Conservation (phyloP, 2,113 vertebrate genomes). For the Misgurnus anguillicaudatus region DNA sequence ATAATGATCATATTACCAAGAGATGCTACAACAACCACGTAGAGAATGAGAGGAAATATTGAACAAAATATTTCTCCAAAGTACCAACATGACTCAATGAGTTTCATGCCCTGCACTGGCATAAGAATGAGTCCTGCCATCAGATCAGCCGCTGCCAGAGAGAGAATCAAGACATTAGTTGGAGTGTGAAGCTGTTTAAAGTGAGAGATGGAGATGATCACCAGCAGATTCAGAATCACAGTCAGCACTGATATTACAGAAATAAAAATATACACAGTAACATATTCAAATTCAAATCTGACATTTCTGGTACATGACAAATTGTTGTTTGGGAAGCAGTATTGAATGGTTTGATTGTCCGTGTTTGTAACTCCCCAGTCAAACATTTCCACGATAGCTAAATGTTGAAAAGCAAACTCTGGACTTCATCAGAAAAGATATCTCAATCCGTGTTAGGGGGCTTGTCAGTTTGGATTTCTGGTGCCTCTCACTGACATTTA, state of each 20-base stretch:
- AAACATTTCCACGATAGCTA: not conserved
- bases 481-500: not conserved
- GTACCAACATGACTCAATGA: conserved; percentile 66
- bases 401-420: not conserved
- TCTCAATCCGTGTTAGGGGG: not conserved
- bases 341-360: not conserved
- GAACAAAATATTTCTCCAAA: conserved; percentile 60
- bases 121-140: conserved; percentile 70
- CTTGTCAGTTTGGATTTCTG: not conserved
- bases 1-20: conserved; percentile 60
- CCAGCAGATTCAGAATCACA: conserved; percentile 51
- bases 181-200: conserved; percentile 73
- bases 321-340: not conserved
- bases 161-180: conserved; percentile 71
- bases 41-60: conserved; percentile 50
- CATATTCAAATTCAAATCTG: too few species aligned
- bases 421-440: too few species aligned
- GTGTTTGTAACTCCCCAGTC: not conserved
- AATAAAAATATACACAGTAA: too few species aligned
- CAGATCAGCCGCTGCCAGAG: conserved; percentile 58
- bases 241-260: conserved; percentile 14
- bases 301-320: too few species aligned
- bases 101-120: conserved; percentile 72
- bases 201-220: conserved; percentile 60
- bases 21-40: conserved; percentile 60